phyloP scores from a whole-genome alignment of 2,797 vertebrate genomes.

The Danio albolineatus region DNA sequence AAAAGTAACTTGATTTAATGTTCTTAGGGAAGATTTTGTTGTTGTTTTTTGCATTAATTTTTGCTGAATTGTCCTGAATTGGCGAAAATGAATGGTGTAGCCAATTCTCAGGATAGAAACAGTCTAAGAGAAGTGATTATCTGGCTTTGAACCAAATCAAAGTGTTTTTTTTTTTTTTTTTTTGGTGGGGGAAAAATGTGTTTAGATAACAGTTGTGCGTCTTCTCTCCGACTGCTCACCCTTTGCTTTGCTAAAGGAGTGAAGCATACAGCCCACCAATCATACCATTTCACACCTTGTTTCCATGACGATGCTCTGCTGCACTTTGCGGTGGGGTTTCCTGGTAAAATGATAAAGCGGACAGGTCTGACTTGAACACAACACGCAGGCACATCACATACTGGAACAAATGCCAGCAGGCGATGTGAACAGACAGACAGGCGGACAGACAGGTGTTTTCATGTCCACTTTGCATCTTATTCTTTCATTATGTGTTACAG shows the following conservation, averaged over 20 bases:
- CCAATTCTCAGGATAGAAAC: constrained; percentile 55
- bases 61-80: constrained; percentile 69
- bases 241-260: constrained; percentile 29
- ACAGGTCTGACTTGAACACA: constrained; percentile 25
- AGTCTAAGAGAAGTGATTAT: constrained; percentile 46
- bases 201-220: constrained; percentile 6
- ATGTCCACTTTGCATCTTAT: constrained; percentile 34
- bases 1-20: constrained; percentile 70
- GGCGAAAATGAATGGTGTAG: constrained; percentile 63
- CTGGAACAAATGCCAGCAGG: constrained; percentile 46
- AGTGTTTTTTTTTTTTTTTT: neutral
- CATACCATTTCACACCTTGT: constrained; percentile 68
- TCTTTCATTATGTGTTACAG: constrained; percentile 29
- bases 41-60: constrained; percentile 73
- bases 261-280: constrained; percentile 65
- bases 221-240: neutral
- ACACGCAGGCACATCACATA: constrained; percentile 29
- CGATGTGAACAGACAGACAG: constrained; percentile 36
- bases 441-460: constrained; percentile 34
- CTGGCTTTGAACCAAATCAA: constrained; percentile 6
- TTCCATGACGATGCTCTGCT: constrained; percentile 79
- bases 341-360: constrained; percentile 35
- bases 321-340: constrained; percentile 65
- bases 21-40: constrained; percentile 65
- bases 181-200: neutral